These are phyloP conservation scores for Perccottus glenii DNA, from an alignment of 2,113 vertebrate genomes.

Conservation along the genomic window DNA sequence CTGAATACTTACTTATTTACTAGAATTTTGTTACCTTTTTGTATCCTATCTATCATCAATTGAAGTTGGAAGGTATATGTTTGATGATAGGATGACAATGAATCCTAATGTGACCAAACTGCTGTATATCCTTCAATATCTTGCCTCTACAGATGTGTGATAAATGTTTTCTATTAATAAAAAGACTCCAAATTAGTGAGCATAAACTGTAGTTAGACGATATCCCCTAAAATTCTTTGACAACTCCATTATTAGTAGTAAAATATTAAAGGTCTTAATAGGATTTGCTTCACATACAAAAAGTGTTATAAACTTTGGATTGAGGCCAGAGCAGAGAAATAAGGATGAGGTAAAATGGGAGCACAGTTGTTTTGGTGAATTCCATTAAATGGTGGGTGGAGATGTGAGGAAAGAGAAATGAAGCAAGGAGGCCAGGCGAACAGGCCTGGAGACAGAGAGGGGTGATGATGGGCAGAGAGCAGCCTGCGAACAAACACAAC, in stretches of 20 bases:
- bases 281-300: neutral
- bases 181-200: too few species aligned
- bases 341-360: slow-evolving; percentile 18
- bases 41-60: neutral
- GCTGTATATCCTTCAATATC: too few species aligned
- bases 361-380: slow-evolving; percentile 43
- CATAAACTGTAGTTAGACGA: too few species aligned
- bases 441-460: slow-evolving; percentile 62
- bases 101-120: too few species aligned
- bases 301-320: slow-evolving; percentile 39
- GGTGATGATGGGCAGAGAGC: slow-evolving; percentile 49
- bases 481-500: slow-evolving; percentile 33
- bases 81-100: too few species aligned
- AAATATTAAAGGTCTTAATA: neutral
- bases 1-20: neutral
- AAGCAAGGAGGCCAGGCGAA: slow-evolving; percentile 34
- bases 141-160: too few species aligned
- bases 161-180: too few species aligned
- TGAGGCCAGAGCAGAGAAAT: slow-evolving; percentile 12
- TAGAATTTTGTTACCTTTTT: neutral
- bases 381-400: slow-evolving; percentile 59
- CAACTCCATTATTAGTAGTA: too few species aligned
- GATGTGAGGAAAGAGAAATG: slow-evolving; percentile 56
- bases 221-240: too few species aligned
- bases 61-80: neutral